phyloP scores from a whole-genome alignment of 2,113 vertebrate species.

The Halcyon malimbica region DNA sequence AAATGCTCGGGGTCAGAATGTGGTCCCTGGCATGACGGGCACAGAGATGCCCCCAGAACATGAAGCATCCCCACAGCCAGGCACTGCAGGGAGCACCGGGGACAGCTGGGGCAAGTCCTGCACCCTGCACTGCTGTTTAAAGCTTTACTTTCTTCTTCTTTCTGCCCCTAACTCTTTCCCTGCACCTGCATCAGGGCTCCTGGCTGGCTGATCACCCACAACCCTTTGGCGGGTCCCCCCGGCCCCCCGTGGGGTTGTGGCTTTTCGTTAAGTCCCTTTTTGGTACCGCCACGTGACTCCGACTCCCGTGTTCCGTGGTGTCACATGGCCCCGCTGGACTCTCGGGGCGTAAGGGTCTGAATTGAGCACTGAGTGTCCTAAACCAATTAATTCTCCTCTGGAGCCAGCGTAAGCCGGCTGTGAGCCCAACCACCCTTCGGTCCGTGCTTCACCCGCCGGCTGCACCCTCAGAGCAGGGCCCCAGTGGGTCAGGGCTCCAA shows the following conservation, averaged over 20 bases:
- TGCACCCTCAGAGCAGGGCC: neutral
- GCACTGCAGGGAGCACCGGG: neutral
- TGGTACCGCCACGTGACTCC: neutral
- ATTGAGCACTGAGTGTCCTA: neutral
- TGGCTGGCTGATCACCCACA: neutral
- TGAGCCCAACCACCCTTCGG: neutral
- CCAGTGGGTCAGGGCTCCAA: rapidly evolving
- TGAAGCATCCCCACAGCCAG: neutral
- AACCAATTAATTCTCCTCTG: neutral
- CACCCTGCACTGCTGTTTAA: neutral
- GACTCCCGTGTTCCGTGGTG: neutral
- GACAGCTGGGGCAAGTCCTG: neutral
- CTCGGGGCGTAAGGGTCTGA: neutral
- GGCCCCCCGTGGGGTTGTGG: neutral
- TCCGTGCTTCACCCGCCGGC: neutral
- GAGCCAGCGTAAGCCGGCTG: neutral
- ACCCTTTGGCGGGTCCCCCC: neutral
- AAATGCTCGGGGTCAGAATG: rapidly evolving
- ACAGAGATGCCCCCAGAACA: neutral
- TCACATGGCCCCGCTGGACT: rapidly evolving
- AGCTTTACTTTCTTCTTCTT: neutral
- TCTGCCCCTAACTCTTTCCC: neutral
- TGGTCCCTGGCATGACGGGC: rapidly evolving
- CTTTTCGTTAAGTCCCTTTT: neutral
- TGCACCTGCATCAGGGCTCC: neutral